Conservation (phyloP, 2,797 vertebrate species). For the Phataginus tricuspis region DNA sequence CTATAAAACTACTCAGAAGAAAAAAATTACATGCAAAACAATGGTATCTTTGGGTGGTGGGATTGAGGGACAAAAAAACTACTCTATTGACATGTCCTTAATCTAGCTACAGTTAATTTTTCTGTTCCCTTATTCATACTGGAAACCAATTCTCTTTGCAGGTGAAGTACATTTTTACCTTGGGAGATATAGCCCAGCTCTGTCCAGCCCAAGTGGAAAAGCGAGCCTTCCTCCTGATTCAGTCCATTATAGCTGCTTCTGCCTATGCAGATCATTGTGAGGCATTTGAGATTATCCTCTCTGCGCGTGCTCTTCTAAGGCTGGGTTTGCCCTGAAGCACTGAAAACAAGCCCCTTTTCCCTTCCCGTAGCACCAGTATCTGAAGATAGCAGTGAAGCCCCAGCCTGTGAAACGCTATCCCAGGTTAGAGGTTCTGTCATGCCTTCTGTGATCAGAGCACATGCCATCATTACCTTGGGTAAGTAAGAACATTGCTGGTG, state of each 20-base stretch:
- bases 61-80: not conserved
- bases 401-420: slow-evolving; percentile 87
- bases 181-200: slow-evolving; percentile 93
- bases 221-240: slow-evolving; percentile 91
- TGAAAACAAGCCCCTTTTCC: not conserved
- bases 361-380: slow-evolving; percentile 52
- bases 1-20: not conserved
- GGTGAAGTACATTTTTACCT: slow-evolving; percentile 94
- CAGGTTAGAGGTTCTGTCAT: slow-evolving; percentile 90
- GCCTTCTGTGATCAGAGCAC: slow-evolving; percentile 91
- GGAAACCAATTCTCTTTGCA: slow-evolving; percentile 77
- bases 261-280: slow-evolving; percentile 85
- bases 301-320: rapidly evolving
- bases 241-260: slow-evolving; percentile 91
- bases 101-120: not conserved
- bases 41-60: not conserved
- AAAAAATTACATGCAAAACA: not conserved
- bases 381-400: slow-evolving; percentile 77
- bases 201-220: slow-evolving; percentile 92
- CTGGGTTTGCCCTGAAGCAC: not conserved
- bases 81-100: not conserved
- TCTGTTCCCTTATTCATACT: slow-evolving; percentile 49
- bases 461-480: slow-evolving; percentile 95
- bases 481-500: slow-evolving; percentile 77
- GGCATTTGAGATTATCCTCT: not conserved